Percentiles rank a stretch among this genome's conserved stretches.
Conservation (phyloP, 2,888 invertebrate genomes). For the Pheosia gnoma region DNA sequence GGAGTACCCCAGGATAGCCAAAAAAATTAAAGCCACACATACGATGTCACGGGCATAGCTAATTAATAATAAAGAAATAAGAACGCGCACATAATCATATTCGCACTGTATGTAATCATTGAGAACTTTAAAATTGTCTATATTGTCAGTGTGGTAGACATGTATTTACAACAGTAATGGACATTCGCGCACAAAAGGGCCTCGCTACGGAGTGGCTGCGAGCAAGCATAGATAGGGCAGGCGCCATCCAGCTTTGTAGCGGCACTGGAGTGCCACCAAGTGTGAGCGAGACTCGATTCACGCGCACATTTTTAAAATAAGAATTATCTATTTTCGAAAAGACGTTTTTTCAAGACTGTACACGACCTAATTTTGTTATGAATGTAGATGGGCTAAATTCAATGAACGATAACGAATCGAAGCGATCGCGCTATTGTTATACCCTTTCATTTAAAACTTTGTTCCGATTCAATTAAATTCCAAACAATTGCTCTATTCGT, state of each 20-base stretch:
- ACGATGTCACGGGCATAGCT: too few relatives aligned
- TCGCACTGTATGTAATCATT: too few relatives aligned
- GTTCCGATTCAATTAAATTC: background rate
- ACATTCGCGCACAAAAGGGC: conserved; percentile 59
- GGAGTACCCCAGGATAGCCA: too few relatives aligned
- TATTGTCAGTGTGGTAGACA: too few relatives aligned
- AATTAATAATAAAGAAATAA: too few relatives aligned
- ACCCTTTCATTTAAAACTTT: background rate
- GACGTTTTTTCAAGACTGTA: too few relatives aligned
- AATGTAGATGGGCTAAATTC: too few relatives aligned
- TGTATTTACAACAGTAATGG: conserved; percentile 40
- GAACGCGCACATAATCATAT: too few relatives aligned
- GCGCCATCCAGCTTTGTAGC: conserved; percentile 63
- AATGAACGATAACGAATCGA: too few relatives aligned
- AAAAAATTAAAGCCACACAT: too few relatives aligned
- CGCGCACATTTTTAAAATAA: conserved; percentile 44
- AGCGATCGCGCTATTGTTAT: background rate
- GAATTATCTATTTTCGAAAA: conserved; percentile 15
- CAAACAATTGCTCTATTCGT: background rate
- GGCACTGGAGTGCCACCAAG: conserved; percentile 44
- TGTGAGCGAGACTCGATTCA: conserved; percentile 39
- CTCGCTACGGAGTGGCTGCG: conserved; percentile 47
- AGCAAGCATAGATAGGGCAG: conserved; percentile 65
- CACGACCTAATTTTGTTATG: too few relatives aligned
- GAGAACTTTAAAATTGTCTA: too few relatives aligned